Evolutionary conservation across 2,888 invertebrate species (phyloP).

Genomic region (Tetranychus piercei): DNA sequence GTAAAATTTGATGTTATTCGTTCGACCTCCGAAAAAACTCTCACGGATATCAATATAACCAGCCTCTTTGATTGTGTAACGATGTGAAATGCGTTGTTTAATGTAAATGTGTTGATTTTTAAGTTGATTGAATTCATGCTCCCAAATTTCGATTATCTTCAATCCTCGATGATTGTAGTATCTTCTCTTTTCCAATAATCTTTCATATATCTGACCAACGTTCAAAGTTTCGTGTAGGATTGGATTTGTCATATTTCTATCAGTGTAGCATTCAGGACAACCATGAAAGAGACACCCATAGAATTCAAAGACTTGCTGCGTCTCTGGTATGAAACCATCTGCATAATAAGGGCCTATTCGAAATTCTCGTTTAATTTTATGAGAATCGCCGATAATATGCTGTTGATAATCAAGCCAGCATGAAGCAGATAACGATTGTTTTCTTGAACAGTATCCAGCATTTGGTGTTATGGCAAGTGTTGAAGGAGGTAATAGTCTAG

Average conservation of each 20-base stretch:
- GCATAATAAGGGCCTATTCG: conserved; percentile 9
- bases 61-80: not conserved
- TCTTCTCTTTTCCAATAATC: not conserved
- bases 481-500: conserved; percentile 15
- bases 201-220: not conserved
- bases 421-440: not conserved
- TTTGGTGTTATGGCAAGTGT: conserved; percentile 23
- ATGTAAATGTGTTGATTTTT: not conserved
- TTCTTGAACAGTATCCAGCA: conserved; percentile 19
- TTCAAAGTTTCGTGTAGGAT: too few species aligned
- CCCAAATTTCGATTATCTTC: conserved; percentile 25
- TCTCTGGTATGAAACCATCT: conserved; percentile 7
- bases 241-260: not conserved
- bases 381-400: not conserved
- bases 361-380: not conserved
- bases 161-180: conserved; percentile 20
- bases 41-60: conserved; percentile 21
- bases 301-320: conserved; percentile 8
- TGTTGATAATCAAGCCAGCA: conserved; percentile 11
- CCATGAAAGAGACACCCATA: conserved; percentile 8
- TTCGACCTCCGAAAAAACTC: conserved; percentile 29
- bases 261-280: not conserved
- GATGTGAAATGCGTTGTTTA: not conserved
- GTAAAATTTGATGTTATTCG: conserved; percentile 27
- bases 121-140: conserved; percentile 24